Evolutionary conservation across 2,113 vertebrate genomes (phyloP), one percentile per base, ranked within the genome.

Genomic region (Thunnus thynnus): DNA sequence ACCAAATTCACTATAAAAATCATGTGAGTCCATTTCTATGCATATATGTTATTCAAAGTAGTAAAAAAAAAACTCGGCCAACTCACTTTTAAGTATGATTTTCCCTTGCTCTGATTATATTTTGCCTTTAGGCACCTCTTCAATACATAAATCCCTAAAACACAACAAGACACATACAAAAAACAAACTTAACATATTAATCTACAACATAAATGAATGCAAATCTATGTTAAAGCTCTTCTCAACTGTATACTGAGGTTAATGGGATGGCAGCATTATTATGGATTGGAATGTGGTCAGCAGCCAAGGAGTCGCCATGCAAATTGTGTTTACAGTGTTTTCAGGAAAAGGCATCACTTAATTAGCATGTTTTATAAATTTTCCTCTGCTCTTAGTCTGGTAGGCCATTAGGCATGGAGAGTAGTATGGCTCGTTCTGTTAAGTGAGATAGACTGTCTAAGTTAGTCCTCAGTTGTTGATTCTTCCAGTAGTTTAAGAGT

Each of bases 371-470:
- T 72, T 32, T 69, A 83, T 32, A 60, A 54, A 56, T 52, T 54
- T 83, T 5, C 8, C n/a, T 47, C 16, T 51, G 44, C 20, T 36
- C 57, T 54, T 16, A 47, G 66, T 52, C 56, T 76, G 54, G 71
- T 82, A 78, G 52, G 52, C 51, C 61, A 81, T 83, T 80, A 69
- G 55, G 32, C 60, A 44, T 36, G 14, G 57, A 66, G 27, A 44
- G 44, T 20, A 22, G 44, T 25, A 62, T 47, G 30, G 56, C 62
- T 78, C 60, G 73, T 57, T 77, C 60, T 57, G 51, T 76, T 67
- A 68, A 88, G 67, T 67, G 75, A 86, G 78, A 86, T 20, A 47
- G 25, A 86, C 25, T 18, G 58, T 64, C 3, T 2, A 54, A 82
- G 63, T 57, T 76, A 80, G 52, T 74, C 66, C 30, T 67, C 47